These are phyloP conservation scores for Galemys pyrenaicus DNA, from an alignment of 2,113 vertebrate genomes.

Conservation along the genomic window DNA sequence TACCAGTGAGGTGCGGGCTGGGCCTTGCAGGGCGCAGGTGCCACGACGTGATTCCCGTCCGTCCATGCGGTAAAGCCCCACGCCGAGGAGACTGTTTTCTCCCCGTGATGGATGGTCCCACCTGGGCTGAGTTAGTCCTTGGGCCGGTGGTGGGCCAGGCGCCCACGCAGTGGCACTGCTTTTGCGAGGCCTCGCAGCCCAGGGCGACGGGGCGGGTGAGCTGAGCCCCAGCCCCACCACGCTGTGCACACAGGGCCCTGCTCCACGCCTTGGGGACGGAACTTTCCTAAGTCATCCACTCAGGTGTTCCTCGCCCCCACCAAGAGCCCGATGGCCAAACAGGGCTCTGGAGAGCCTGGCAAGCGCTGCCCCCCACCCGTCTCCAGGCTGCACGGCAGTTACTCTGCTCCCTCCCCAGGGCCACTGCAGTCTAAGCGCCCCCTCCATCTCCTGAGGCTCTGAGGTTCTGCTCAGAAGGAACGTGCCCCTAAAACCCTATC, in stretches of 20 bases:
- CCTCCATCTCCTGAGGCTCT: rapidly evolving
- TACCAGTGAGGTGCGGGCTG: conserved; percentile 60
- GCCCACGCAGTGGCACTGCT: rapidly evolving
- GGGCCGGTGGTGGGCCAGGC: rapidly evolving
- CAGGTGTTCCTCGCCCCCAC: background rate
- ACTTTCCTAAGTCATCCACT: background rate
- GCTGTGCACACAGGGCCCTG: background rate
- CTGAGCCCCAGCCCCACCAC: no score
- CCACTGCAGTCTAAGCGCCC: background rate
- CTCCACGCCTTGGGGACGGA: background rate
- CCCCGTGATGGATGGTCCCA: conserved; percentile 50
- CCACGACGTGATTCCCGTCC: conserved; percentile 72
- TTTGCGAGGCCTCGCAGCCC: background rate
- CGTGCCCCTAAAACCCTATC: background rate
- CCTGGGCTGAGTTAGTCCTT: background rate
- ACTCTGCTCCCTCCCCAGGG: background rate
- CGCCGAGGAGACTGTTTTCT: conserved; percentile 54
- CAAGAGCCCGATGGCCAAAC: background rate
- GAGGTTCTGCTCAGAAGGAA: no score
- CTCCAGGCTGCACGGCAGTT: rapidly evolving
- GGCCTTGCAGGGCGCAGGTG: conserved; percentile 62
- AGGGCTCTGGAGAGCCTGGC: background rate
- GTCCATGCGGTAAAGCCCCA: conserved; percentile 67
- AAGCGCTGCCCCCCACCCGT: rapidly evolving
- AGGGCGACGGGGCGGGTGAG: no score